Evolutionary conservation across 2,113 vertebrate species (phyloP).

Genomic region (Danio rerio): DNA sequence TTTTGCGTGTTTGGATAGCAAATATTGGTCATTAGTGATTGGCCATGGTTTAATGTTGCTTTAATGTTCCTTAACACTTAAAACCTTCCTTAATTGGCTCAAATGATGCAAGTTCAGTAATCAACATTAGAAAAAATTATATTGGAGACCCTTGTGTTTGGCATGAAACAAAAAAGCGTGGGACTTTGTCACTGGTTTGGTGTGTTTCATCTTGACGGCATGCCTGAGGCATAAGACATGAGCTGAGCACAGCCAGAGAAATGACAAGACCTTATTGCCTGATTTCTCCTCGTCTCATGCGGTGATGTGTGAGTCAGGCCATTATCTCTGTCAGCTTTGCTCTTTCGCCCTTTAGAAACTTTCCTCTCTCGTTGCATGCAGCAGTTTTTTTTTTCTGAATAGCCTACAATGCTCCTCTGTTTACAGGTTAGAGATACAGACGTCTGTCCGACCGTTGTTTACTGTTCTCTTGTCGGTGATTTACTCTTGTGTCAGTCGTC

Average conservation of each 20-base stretch:
- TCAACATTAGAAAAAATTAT: background rate
- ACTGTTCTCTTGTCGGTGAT: conserved; percentile 4
- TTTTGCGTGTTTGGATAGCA: too few species aligned
- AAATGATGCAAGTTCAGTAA: background rate
- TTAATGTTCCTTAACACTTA: background rate
- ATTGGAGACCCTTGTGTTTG: background rate
- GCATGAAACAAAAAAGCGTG: background rate
- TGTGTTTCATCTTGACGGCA: conserved; percentile 9
- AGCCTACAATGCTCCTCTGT: background rate
- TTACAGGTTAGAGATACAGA: background rate
- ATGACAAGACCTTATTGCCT: conserved; percentile 16
- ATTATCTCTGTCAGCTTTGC: conserved; percentile 8
- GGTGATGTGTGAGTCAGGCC: background rate
- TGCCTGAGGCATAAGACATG: conserved; percentile 20
- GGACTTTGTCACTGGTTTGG: conserved; percentile 10
- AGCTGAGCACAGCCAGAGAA: background rate
- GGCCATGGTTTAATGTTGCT: background rate
- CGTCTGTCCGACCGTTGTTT: background rate
- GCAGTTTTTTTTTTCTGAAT: background rate
- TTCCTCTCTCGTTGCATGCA: background rate
- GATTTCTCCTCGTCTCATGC: background rate
- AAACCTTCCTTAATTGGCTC: background rate
- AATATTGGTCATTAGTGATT: too few species aligned
- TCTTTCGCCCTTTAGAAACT: conserved; percentile 10
- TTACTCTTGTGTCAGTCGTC: background rate